Base-by-base conservation (phyloP, 2,797 vertebrate species). In the Tapirus indicus region DNA sequence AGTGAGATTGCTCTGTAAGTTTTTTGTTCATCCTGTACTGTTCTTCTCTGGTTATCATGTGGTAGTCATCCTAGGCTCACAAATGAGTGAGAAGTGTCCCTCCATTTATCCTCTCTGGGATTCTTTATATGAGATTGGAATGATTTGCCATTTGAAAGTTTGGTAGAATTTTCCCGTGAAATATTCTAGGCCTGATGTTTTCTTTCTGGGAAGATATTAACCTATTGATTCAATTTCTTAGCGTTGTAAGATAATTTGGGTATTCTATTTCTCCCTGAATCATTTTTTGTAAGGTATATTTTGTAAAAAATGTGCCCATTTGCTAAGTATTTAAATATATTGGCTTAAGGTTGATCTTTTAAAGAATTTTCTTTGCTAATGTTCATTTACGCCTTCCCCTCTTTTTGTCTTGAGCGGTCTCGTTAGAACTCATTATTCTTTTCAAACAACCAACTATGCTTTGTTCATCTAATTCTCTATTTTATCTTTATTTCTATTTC, bases 131-230 rank as follows among this genome's bases (percentile, higher is more conserved):
- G 72, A 54, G 4, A 71, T 21, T 72, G 32, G 64, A 7, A 86
- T 25, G 14, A 58, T 64, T 52, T 32, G 7, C 62, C n/a, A 44
- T 95, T 58, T 88, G 44, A 80, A 91, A 88, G 2, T 93, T 47
- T 93, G 56, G 32, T 21, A 17, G 18, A 86, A 72, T 79, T 80
- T 90, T 79, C 58, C 35, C 83, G 2, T 60, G 52, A 91, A 75
- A 66, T 91, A 54, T 71, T 83, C 54, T 87, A 10, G 35, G 17
- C 10, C 74, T 38, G 16, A 6, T n/a, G 14, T 58, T 75, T 91
- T 87, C 58, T 91, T 91, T 85, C 64, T 58, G 25, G 64, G 27
- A 69, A 49, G 58, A 82, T 74, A 80, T 66, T 72, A 80, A 91
- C 1, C 2, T 35, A 29, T 21, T 94, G 32, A 71, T 83, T 91